A percentile compares a stretch with the other conserved stretches of the same genome.
Evolutionary conservation across 2,888 invertebrate species (phyloP).

Genomic region (Eulithis prunata): DNA sequence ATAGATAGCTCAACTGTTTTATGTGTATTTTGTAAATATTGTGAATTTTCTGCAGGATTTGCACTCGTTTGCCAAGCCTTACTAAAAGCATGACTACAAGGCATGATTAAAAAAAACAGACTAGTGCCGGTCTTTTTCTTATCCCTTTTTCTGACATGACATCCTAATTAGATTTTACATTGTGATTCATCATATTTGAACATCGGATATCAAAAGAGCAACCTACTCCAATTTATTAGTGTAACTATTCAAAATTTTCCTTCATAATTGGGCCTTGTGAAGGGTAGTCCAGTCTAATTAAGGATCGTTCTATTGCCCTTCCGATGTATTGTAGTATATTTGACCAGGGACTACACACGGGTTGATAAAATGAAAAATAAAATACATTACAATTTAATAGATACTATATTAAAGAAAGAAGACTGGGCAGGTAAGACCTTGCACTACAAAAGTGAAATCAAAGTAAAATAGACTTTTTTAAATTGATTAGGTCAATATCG

Average conservation of each 20-base stretch:
- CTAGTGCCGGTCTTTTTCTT: not conserved
- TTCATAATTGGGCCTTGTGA: conserved; percentile 74
- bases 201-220: conserved; percentile 53
- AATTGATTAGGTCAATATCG: too few relatives aligned
- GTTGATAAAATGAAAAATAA: not conserved
- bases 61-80: too few relatives aligned
- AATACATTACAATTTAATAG: too few relatives aligned
- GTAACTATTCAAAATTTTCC: conserved; percentile 71
- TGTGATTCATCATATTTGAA: conserved; percentile 32
- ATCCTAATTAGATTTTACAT: conserved; percentile 13
- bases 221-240: conserved; percentile 60
- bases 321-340: conserved; percentile 60
- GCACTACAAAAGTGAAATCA: too few relatives aligned
- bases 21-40: too few relatives aligned
- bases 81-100: too few relatives aligned
- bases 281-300: conserved; percentile 69
- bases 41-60: too few relatives aligned
- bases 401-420: too few relatives aligned
- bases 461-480: too few relatives aligned
- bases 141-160: not conserved
- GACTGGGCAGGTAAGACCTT: too few relatives aligned
- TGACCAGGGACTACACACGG: conserved; percentile 56
- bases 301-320: conserved; percentile 66
- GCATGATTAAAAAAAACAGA: too few relatives aligned
- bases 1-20: too few relatives aligned